A percentile compares a stretch with the other conserved stretches of the same genome.
These are phyloP conservation scores for Diglossa brunneiventris DNA, from an alignment of 2,113 vertebrate species.

Conservation along the genomic window DNA sequence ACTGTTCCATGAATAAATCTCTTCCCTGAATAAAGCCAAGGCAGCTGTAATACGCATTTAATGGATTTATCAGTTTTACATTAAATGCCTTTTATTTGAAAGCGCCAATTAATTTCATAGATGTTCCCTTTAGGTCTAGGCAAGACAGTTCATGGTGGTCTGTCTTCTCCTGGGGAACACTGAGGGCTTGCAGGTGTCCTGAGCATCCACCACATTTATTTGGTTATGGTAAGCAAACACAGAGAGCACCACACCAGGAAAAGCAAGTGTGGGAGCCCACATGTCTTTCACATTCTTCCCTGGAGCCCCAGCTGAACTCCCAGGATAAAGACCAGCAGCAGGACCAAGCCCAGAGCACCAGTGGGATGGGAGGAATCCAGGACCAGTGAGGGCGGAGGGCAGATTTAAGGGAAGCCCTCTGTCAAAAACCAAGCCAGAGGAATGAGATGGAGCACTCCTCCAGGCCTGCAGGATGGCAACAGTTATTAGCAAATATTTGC, in stretches of 20 bases:
- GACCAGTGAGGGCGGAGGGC: not conserved
- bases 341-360: not conserved
- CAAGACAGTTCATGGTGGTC: not conserved
- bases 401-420: conserved; percentile 36
- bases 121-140: not conserved
- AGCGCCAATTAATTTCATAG: conserved; percentile 55
- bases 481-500: conserved; percentile 51
- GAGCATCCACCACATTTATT: not conserved
- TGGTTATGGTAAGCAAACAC: not conserved
- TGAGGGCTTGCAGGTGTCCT: fast-evolving
- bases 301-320: not conserved
- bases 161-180: not conserved
- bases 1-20: conserved; percentile 42
- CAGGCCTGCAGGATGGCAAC: not conserved
- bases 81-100: conserved; percentile 59
- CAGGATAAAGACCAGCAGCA: not conserved
- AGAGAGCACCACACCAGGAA: not conserved
- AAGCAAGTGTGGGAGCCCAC: not conserved
- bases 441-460: conserved; percentile 28
- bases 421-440: conserved; percentile 2
- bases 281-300: not conserved
- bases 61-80: conserved; percentile 66
- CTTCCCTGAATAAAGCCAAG: conserved; percentile 10
- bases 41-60: not conserved
- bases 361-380: not conserved